Conservation (phyloP, 2,113 vertebrate species). For the Perca fluviatilis region DNA sequence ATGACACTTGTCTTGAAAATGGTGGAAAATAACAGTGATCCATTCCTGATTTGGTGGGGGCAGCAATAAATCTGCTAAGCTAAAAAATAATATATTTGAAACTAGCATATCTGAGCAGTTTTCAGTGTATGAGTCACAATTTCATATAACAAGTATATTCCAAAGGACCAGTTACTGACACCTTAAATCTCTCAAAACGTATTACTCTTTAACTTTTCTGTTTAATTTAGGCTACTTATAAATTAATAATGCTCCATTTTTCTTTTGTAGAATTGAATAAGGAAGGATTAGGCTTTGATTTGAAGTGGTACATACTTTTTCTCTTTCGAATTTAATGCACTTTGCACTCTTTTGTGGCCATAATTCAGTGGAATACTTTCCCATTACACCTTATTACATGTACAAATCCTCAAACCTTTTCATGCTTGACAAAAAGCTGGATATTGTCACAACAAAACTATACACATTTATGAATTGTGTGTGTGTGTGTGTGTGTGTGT, state of each 20-base stretch:
- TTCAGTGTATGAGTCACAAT: background rate
- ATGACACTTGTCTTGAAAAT: slow-evolving; percentile 44
- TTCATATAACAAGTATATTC: slow-evolving; percentile 11
- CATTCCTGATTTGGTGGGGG: background rate
- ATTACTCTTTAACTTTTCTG: background rate
- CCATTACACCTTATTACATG: no score
- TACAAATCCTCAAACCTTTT: no score
- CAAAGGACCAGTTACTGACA: background rate
- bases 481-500: no score
- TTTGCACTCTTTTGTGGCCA: no score
- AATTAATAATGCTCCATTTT: background rate
- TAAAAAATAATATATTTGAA: background rate
- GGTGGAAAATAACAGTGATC: slow-evolving; percentile 32
- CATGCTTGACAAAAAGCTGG: no score
- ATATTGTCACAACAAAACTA: no score
- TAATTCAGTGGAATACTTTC: no score
- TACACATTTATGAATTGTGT: no score
- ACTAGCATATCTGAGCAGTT: background rate
- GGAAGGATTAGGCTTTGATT: background rate
- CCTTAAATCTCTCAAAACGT: background rate
- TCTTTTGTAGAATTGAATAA: background rate
- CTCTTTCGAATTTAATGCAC: background rate
- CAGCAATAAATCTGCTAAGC: background rate
- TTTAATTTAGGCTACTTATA: background rate
- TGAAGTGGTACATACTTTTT: background rate